Evolutionary conservation across 2,113 vertebrate genomes (phyloP), one percentile per base, ranked within the genome.

Genomic region (Laticauda colubrina): DNA sequence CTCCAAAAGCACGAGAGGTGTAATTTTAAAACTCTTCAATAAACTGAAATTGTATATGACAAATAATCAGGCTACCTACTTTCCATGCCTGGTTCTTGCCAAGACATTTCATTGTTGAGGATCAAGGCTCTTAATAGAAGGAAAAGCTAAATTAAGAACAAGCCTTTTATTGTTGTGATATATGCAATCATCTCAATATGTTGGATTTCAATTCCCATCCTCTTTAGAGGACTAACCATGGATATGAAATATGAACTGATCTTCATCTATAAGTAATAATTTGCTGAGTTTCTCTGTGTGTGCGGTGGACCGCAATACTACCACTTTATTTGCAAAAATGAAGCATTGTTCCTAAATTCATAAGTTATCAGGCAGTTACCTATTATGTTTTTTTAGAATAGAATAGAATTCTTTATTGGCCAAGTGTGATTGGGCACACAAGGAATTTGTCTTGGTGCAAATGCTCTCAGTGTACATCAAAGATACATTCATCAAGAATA

Each of bases 21-120:
- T 85, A 64, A 91, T 90, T 93, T 94, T 90, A 94, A 88, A 91
- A 94, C 93, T 95, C 85, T 92, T 26, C 45, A 87, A 51, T 91
- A 95, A 94, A 93, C 53, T 89, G 26, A 85, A 95, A 81, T 88
- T 61, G 26, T 87, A 45, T 39, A 45, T 21, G 53, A 93, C 88
- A 93, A 95, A 87, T 94, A 92, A 85, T 34, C 87, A 69, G 48
- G 85, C 94, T 93, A 91, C 54, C 90, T 94, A 2, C 53, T 29
- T 69, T 87, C 48, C 0, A 0, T 57, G 93, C 2, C 85, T 94
- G 85, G 90, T 91, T 92, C 56, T 59, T 45, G 90, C 89, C 57
- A 57, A 43, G 24, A 56, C 86, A 90, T 85, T 90, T 88, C 55
- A 75, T 0, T 23, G 51, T 0, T 24, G 64, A 1, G 94, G 92